Conservation (phyloP, 2,113 vertebrate genomes). For the Hemichromis elongatus region DNA sequence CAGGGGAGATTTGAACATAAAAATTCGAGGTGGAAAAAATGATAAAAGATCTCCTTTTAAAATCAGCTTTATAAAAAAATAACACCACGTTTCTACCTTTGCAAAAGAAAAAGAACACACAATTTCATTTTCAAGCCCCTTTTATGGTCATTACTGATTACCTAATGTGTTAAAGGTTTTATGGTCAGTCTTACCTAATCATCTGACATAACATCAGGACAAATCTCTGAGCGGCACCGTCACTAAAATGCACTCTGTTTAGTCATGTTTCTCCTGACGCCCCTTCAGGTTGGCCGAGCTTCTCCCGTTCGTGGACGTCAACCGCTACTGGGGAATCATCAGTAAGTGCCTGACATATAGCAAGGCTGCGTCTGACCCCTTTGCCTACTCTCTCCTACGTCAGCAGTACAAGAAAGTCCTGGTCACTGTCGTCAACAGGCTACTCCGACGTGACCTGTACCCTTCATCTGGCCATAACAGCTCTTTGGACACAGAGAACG, state of each 20-base stretch:
- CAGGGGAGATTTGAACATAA: not conserved
- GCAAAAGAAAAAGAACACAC: not conserved
- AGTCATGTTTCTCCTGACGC: not conserved
- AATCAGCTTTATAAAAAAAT: not conserved
- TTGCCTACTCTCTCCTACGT: constrained; percentile 80
- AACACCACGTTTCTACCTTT: not conserved
- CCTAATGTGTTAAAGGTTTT: not conserved
- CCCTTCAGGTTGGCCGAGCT: constrained; percentile 80
- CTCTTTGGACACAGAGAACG: constrained; percentile 80
- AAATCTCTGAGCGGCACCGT: not conserved
- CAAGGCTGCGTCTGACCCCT: constrained; percentile 81
- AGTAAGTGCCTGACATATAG: constrained; percentile 86
- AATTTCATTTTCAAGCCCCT: not conserved
- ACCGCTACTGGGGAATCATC: constrained; percentile 81
- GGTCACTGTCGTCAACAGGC: constrained; percentile 74
- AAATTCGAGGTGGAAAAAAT: not conserved
- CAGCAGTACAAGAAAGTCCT: constrained; percentile 83
- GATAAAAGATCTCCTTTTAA: not conserved
- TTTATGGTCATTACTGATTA: not conserved
- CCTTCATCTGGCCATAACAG: constrained; percentile 81
- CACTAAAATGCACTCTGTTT: not conserved
- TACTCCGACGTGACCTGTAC: constrained; percentile 80
- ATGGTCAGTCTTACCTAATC: not conserved
- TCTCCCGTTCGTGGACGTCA: constrained; percentile 78
- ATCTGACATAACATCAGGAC: not conserved